These are phyloP conservation scores for Scomber scombrus DNA, from an alignment of 2,113 vertebrate genomes.

Conservation along the genomic window DNA sequence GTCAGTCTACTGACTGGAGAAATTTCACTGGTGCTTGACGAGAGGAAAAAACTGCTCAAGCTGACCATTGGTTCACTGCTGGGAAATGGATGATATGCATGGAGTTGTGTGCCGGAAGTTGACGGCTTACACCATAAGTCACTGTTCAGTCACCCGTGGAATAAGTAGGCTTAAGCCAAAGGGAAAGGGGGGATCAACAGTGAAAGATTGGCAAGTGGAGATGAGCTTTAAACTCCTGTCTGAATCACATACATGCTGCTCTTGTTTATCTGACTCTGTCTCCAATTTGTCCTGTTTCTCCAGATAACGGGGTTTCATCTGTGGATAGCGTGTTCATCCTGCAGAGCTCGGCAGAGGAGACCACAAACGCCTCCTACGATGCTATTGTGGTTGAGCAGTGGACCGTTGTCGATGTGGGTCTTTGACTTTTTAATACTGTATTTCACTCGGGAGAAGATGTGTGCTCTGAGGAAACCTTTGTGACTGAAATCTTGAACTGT, in stretches of 20 bases:
- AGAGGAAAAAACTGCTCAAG: constrained; percentile 21
- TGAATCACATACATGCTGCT: constrained; percentile 36
- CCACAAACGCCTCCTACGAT: constrained; percentile 87
- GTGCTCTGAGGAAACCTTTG: constrained; percentile 36
- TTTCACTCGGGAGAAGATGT: constrained; percentile 4
- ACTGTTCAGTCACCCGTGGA: constrained; percentile 58
- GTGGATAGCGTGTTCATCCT: constrained; percentile 96
- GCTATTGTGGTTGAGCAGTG: constrained; percentile 99
- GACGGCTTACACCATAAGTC: constrained; percentile 53
- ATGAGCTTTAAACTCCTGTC: constrained; percentile 38
- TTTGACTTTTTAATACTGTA: constrained; percentile 36
- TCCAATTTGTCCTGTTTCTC: constrained; percentile 31
- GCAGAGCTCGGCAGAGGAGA: constrained; percentile 89
- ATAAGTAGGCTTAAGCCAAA: constrained; percentile 57
- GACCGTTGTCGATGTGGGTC: constrained; percentile 93
- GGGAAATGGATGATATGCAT: constrained; percentile 47
- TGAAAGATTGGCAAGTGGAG: constrained; percentile 50
- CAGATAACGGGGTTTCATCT: constrained; percentile 74
- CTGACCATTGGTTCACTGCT: constrained; percentile 33
- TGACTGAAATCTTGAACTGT: constrained; percentile 30
- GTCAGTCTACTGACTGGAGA: not conserved
- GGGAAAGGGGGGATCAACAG: constrained; percentile 48
- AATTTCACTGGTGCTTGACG: not conserved
- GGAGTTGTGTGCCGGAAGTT: constrained; percentile 42
- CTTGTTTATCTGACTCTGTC: constrained; percentile 34